Evolutionary conservation across 37 sponge, comb jelly and placozoan genomes (phyloP), one percentile per base, ranked within the genome.

Genomic region (Eunapius fragilis): DNA sequence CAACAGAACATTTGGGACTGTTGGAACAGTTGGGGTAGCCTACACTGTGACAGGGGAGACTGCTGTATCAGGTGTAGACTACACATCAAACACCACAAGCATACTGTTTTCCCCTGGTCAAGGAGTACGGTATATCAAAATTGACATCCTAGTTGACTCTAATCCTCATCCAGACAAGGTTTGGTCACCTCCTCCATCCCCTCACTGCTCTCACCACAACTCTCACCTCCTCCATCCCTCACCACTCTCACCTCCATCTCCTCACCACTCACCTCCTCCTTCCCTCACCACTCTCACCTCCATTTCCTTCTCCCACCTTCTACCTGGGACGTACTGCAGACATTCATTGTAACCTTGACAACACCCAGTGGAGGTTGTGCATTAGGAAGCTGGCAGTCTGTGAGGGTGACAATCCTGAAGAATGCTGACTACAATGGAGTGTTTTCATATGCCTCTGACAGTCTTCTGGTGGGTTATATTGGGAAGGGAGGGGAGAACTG

Each of bases 361-460:
- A 24, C 49, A 71, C 88, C 81, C 25, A 50, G 38, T 14, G 97
- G 93, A 9, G 97, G 97, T 27, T 94, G 87, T 50, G 35, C 69
- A 35, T 72, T 97, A 22, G 95, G 97, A 6, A 17, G 17, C 30
- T 79, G 80, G 25, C 25, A 25, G 35, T 47, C 78, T 4, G 68
- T 84, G 25, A 78, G 73, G 28, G 92, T 97, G 25, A 92, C 92
- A 31, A 95, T 95, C 34, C 68, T 85, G 2, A 82, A 75, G 37
- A 95, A 92, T 88, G 96, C 92, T 85, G 96, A 95, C 73, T 72
- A 92, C 76, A 94, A 97, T 77, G 97, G 97, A 67, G 83, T 88
- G 14, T 92, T 97, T 74, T 82, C 82, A 24, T 97, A 92, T 72
- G 72, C 86, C 30, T 24, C 70, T 33, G 87, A 48, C 78, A 92